Percentiles rank a stretch among this genome's conserved stretches.
Evolutionary conservation across 2,113 vertebrate species (phyloP).

Genomic region (Hyaena hyaena): DNA sequence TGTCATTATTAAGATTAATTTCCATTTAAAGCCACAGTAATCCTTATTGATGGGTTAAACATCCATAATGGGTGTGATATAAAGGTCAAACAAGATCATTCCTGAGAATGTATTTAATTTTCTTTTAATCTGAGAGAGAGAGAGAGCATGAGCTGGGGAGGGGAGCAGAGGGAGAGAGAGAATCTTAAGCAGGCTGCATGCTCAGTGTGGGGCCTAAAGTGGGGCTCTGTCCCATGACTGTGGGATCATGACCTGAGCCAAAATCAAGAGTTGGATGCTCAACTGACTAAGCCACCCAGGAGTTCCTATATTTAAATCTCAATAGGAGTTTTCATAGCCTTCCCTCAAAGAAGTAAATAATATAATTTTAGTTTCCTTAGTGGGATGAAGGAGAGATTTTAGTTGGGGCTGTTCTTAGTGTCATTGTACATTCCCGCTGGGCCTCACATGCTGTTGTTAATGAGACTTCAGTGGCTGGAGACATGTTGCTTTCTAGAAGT

Average conservation of each 20-base stretch:
- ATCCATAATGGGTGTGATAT: not conserved
- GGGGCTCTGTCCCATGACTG: too few species aligned
- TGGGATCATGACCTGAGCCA: too few species aligned
- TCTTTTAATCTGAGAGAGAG: too few species aligned
- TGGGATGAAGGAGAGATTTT: not conserved
- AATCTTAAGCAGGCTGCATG: too few species aligned
- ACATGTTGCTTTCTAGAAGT: not conserved
- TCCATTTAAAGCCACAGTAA: constrained; percentile 29
- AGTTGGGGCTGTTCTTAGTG: not conserved
- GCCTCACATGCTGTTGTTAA: not conserved
- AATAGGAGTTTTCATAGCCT: not conserved
- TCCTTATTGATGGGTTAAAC: not conserved
- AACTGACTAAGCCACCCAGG: too few species aligned
- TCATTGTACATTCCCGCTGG: not conserved
- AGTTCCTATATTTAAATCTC: not conserved
- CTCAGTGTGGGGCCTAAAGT: too few species aligned
- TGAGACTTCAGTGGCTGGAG: not conserved
- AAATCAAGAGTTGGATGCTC: too few species aligned
- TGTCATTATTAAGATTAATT: not conserved
- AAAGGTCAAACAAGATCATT: not conserved
- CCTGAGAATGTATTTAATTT: too few species aligned
- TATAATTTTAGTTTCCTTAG: not conserved
- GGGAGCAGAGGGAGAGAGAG: too few species aligned
- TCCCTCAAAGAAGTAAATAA: not conserved
- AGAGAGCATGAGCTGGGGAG: too few species aligned